Percentiles rank a stretch among this genome's conserved stretches.
Conservation (phyloP, 1,140 invertebrate genomes). For the Dryas iulia region DNA sequence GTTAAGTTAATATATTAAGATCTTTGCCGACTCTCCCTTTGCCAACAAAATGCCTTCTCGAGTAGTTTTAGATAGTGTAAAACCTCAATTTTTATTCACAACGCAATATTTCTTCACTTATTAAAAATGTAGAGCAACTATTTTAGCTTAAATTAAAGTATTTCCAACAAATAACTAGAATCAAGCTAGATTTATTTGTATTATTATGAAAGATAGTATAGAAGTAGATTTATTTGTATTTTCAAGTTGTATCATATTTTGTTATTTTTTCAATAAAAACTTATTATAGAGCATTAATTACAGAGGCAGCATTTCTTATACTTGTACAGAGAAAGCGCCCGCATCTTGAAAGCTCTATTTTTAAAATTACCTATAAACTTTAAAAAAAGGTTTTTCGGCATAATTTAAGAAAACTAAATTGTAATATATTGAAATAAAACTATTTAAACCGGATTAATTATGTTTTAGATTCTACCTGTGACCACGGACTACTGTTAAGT, state of each 20-base stretch:
- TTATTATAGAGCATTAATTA: neutral
- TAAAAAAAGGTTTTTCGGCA: no score
- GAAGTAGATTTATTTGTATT: neutral
- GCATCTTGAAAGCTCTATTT: neutral
- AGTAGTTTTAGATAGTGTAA: conserved; percentile 2
- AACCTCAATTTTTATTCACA: conserved; percentile 5
- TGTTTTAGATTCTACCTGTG: no score
- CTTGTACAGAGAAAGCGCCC: neutral
- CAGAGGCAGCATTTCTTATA: neutral
- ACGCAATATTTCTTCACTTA: neutral
- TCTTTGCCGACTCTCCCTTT: conserved; percentile 11
- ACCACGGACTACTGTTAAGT: no score
- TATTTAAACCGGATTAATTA: no score
- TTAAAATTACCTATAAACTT: no score
- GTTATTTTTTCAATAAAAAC: neutral
- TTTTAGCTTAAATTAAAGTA: neutral
- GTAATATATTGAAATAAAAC: no score
- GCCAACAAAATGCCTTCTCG: conserved; percentile 19
- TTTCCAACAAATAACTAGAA: neutral
- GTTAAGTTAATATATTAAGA: conserved; percentile 16
- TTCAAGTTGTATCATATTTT: no score
- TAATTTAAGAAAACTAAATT: no score
- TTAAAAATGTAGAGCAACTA: conserved; percentile 3
- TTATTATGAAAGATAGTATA: neutral
- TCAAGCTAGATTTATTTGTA: neutral